Percentiles rank a stretch among this genome's conserved stretches.
Evolutionary conservation across 1,140 invertebrate species (phyloP).

Genomic region (Drosophila malerkotliana): DNA sequence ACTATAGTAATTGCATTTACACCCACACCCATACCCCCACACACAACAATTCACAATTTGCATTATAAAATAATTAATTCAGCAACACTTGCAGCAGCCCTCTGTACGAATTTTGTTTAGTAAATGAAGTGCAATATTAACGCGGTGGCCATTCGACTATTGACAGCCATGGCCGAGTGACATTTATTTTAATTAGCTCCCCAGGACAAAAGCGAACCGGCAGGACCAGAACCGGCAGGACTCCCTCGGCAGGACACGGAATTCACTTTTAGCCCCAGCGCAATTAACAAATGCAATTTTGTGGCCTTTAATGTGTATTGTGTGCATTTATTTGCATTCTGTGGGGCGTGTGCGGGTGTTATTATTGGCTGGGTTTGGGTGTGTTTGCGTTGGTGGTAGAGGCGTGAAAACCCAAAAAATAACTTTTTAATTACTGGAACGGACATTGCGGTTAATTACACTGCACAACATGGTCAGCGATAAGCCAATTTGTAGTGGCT

Average conservation of each 20-base stretch:
- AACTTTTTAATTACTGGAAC: constrained; percentile 59
- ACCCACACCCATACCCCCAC: constrained; percentile 2
- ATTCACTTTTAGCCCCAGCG: constrained; percentile 41
- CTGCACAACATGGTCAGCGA: constrained; percentile 43
- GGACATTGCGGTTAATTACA: constrained; percentile 53
- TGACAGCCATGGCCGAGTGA: constrained; percentile 59
- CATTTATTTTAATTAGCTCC: constrained; percentile 80
- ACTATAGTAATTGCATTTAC: constrained; percentile 70
- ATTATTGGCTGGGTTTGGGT: neutral
- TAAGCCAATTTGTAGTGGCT: constrained; percentile 40
- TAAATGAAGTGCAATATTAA: constrained; percentile 77
- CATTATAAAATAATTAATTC: constrained; percentile 79
- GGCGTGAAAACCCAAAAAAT: constrained; percentile 60
- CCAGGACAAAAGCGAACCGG: constrained; percentile 18
- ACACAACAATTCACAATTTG: constrained; percentile 31
- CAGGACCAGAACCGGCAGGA: neutral
- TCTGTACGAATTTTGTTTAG: constrained; percentile 32
- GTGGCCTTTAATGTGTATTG: constrained; percentile 55
- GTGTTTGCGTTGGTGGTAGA: constrained; percentile 24
- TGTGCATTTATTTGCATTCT: constrained; percentile 25
- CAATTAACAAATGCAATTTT: constrained; percentile 74
- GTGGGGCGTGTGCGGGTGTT: neutral
- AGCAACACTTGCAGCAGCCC: constrained; percentile 18
- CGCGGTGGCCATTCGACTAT: constrained; percentile 42
- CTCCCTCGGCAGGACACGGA: constrained; percentile 15